Conservation (phyloP, 1,140 invertebrate genomes). For the Holotrichia oblita region DNA sequence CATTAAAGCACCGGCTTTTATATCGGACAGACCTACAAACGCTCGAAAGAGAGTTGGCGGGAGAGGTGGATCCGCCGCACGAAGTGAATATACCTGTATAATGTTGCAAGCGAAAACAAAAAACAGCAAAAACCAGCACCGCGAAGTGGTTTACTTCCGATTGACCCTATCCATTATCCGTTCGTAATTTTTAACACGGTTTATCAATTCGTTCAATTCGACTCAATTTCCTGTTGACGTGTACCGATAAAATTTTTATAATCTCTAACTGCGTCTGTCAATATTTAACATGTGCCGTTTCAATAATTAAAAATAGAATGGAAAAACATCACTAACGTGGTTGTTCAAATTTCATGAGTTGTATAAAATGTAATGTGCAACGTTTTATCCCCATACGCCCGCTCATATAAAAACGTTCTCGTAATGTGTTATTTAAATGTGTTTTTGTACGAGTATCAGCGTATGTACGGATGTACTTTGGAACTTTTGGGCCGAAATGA, state of each 20-base stretch:
- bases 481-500: conserved; percentile 46
- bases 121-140: neutral
- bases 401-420: conserved; percentile 42
- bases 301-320: conserved; percentile 51
- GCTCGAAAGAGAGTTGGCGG: no score
- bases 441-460: conserved; percentile 46
- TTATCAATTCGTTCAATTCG: conserved; percentile 54
- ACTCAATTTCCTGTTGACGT: conserved; percentile 52
- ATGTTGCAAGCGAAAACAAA: neutral
- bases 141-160: conserved; percentile 46
- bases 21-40: conserved; percentile 46
- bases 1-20: conserved; percentile 55
- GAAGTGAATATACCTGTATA: neutral
- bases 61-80: no score
- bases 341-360: conserved; percentile 45
- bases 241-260: conserved; percentile 46
- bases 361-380: conserved; percentile 2
- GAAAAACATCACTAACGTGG: conserved; percentile 37
- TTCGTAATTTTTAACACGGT: conserved; percentile 54
- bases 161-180: conserved; percentile 48
- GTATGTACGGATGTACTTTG: conserved; percentile 49
- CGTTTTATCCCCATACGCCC: conserved; percentile 39
- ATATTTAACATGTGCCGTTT: conserved; percentile 41
- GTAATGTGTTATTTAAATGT: conserved; percentile 53
- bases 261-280: conserved; percentile 31